Evolutionary conservation across 2,113 vertebrate genomes (phyloP).

Genomic region (Lipotes vexillifer): DNA sequence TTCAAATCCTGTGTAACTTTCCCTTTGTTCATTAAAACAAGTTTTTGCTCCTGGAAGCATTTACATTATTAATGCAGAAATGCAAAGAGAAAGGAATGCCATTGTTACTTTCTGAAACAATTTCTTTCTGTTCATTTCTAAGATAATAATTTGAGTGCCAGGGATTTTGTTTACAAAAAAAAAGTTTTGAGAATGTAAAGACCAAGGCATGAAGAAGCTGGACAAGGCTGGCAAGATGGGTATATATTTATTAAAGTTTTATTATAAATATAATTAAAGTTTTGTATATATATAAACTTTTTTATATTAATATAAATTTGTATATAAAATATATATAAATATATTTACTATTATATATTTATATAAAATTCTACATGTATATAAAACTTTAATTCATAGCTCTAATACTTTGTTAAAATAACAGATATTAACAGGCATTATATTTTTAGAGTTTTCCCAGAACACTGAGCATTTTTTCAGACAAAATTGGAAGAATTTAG

Average conservation of each 20-base stretch:
- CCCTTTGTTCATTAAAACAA: background rate
- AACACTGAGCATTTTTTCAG: background rate
- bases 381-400: background rate
- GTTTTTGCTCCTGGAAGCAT: background rate
- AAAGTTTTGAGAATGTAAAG: background rate
- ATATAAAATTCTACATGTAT: background rate
- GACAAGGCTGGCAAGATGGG: background rate
- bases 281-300: no score
- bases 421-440: background rate
- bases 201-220: background rate
- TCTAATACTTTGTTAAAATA: background rate
- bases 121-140: background rate
- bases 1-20: background rate
- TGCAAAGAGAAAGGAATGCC: background rate
- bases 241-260: background rate
- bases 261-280: background rate
- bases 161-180: background rate
- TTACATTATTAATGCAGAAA: background rate
- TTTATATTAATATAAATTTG: background rate
- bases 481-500: background rate
- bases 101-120: background rate
- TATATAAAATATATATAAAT: background rate
- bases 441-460: background rate
- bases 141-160: background rate
- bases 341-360: background rate